A percentile compares a stretch with the other conserved stretches of the same genome.
phyloP scores from a whole-genome alignment of 2,888 invertebrate species.

The Spatulosminthurus flaviceps region DNA sequence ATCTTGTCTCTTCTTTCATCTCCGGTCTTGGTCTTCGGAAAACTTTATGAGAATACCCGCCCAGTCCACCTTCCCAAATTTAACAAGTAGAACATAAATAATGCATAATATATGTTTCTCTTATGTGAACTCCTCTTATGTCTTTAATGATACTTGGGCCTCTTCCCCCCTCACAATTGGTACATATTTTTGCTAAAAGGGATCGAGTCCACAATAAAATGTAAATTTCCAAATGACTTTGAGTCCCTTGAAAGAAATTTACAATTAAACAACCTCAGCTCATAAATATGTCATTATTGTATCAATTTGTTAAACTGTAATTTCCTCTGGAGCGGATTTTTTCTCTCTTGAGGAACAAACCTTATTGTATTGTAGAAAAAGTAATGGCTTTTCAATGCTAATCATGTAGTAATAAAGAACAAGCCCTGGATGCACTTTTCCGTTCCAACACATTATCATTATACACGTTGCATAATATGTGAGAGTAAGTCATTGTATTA shows the following conservation, averaged over 20 bases:
- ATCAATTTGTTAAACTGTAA: neutral
- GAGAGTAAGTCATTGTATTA: no score
- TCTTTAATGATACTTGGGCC: neutral
- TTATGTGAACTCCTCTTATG: neutral
- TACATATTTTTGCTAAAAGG: neutral
- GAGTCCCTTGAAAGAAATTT: neutral
- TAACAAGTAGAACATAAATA: neutral
- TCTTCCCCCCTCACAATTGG: no score
- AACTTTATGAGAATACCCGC: slow-evolving; percentile 25
- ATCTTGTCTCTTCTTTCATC: slow-evolving; percentile 8
- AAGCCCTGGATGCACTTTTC: no score
- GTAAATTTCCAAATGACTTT: neutral
- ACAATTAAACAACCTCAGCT: neutral
- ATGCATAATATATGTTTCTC: neutral
- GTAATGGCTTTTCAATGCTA: neutral
- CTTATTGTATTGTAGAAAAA: neutral
- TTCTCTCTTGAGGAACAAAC: no score
- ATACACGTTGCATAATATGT: no score
- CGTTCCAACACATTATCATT: no score
- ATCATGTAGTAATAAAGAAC: neutral
- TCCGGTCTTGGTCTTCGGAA: slow-evolving; percentile 27
- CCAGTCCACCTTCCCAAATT: slow-evolving; percentile 29
- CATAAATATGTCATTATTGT: slow-evolving; percentile 14
- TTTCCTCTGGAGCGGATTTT: neutral
- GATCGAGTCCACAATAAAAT: slow-evolving; percentile 1